Evolutionary conservation across 2,113 vertebrate genomes (phyloP), one percentile per base, ranked within the genome.

Genomic region (Spea bombifrons): DNA sequence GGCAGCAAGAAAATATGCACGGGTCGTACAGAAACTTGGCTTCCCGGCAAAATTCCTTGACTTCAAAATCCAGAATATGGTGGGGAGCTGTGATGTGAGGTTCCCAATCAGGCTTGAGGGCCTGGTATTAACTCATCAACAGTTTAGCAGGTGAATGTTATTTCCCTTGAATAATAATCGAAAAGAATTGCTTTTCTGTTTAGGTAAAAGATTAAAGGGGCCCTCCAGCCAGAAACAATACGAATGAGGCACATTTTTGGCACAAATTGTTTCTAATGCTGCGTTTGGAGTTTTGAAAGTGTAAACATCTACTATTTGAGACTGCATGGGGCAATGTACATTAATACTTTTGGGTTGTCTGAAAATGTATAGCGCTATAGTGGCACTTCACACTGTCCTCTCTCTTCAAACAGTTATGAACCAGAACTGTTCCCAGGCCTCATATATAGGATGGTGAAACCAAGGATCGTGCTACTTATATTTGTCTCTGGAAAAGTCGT

Each of bases 61-160:
- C 86, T 99, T 99, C 84, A 99, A 99, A 87, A 96, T 99, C 82
- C 96, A 99, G 90, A 99, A 99, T 83, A 98, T 98, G 94, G 97
- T 99, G 84, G 97, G 94, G 48, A 99, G 95, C 86, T 99, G 97
- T 71, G 97, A 99, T 0, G 96, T 99, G 57, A 94, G 89, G 80
- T 99, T 99, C 80, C 92, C 96, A 68, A 98, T 99, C 86, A 89
- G 94, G 2, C 87, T 99, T 84, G 97, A 99, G 81, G 94, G 94
- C 5, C 88, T 99, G 86, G 94, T 95, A 16, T 90, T 98, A 30
- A 94, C 94, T 10, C 97, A 99, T 83, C 95, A 94, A 76, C 96
- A 98, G 86, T 98, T 98, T 89, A 95, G 94, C 91, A 98, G 96
- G 96, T 96, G 91, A 0, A 71, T 59, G 52, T 67, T 30, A 30